Base-by-base conservation (phyloP, 1,140 invertebrate species). In the Mylabris phalerata region DNA sequence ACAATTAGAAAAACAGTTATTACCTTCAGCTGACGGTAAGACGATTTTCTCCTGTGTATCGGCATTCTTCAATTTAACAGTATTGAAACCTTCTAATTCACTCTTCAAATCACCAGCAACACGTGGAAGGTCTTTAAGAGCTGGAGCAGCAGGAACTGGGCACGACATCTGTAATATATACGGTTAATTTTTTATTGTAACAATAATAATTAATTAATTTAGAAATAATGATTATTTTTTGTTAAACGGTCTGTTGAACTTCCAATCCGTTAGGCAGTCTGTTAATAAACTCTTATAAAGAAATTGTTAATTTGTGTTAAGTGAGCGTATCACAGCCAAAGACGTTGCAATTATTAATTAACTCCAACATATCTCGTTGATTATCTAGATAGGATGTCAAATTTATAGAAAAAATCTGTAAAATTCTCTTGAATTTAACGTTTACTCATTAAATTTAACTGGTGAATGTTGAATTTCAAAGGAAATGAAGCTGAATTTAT, bases 11-110 rank as follows among this genome's bases (percentile, higher is more conserved):
- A 11, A 45, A 45, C 38, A 42, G 38, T 27, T 13, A 49, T 75
- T 78, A 94, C 92, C 92, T 86, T 92, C 85, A 51, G 89, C 89
- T 27, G 90, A 90, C 48, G 93, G 93, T 56, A 95, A 78, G 60
- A 90, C 82, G 51, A 87, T 90, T 73, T 94, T 95, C 71, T 94
- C 92, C 59, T 88, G 82, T 45, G 90, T 93, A 60, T 86, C 83
- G 5, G 90, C 86, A 65, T 91, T 88, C 71, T 92, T 92, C 74
- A 95, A 82, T 61, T 85, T 84, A 56, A 86, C 85, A 11, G 84
- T 80, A 69, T 92, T 90, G 79, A 95, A 95, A 7, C 84, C 83
- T 75, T 93, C 90, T 64, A 94, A 77, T 76, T 95, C 88, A 71
- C 83, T 89, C 75, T 94, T 95, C 48, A 95, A 79, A 73, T 91